Evolutionary conservation across 2,797 vertebrate genomes (phyloP).

Genomic region (Karalla daura): DNA sequence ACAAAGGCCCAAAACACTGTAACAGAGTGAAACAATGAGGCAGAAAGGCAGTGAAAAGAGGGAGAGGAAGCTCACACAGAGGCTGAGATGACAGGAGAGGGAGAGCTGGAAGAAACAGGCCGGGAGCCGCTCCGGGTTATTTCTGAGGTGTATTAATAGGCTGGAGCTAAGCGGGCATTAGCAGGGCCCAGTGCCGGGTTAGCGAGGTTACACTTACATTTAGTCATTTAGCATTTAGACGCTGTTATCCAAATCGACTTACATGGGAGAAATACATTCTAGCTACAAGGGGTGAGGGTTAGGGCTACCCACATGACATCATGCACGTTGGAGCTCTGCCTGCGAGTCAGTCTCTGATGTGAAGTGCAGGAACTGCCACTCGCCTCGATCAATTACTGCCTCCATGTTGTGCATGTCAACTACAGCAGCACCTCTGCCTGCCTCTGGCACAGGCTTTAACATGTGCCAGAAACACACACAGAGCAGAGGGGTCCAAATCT

Average conservation of each 20-base stretch:
- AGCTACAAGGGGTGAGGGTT: too few relatives aligned
- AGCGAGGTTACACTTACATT: slow-evolving; percentile 70
- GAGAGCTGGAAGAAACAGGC: slow-evolving; percentile 32
- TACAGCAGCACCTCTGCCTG: background rate
- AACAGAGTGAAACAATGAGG: slow-evolving; percentile 60
- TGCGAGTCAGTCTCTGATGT: slow-evolving; percentile 64
- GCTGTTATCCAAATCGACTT: too few relatives aligned
- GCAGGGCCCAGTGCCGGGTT: slow-evolving; percentile 45
- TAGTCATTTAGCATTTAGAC: too few relatives aligned
- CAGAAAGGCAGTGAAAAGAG: slow-evolving; percentile 25
- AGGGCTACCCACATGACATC: slow-evolving; percentile 76
- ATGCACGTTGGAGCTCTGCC: slow-evolving; percentile 68
- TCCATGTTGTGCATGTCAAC: slow-evolving; percentile 39
- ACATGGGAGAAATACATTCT: too few relatives aligned
- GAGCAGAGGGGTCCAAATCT: too few relatives aligned
- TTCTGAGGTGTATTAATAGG: slow-evolving; percentile 47
- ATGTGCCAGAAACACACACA: too few relatives aligned
- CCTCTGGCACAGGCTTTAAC: too few relatives aligned
- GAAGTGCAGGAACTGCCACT: slow-evolving; percentile 53
- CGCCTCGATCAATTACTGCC: slow-evolving; percentile 71
- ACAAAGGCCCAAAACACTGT: slow-evolving; percentile 62
- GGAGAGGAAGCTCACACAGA: slow-evolving; percentile 7
- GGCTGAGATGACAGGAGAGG: slow-evolving; percentile 30
- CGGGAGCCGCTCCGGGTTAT: slow-evolving; percentile 40
- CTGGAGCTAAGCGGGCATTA: slow-evolving; percentile 40